Evolutionary conservation across 1,140 invertebrate genomes (phyloP).

Genomic region (Halictus rubicundus): DNA sequence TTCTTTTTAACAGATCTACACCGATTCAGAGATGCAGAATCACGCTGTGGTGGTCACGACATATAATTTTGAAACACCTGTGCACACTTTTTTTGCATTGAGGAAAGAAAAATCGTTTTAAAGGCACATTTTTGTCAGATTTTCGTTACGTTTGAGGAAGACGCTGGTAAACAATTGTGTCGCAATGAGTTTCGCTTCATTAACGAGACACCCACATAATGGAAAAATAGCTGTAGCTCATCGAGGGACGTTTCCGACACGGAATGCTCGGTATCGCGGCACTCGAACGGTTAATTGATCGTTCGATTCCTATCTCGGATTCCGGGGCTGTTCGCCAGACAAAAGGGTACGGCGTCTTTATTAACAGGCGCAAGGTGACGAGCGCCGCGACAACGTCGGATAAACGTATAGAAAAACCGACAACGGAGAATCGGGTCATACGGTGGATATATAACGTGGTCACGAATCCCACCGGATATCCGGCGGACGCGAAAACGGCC

Average conservation of each 20-base stretch:
- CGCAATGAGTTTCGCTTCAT: too few relatives aligned
- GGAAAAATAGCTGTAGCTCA: too few relatives aligned
- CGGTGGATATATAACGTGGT: neutral
- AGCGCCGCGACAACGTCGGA: neutral
- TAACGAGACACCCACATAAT: too few relatives aligned
- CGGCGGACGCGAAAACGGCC: neutral
- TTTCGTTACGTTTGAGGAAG: too few relatives aligned
- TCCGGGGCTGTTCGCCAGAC: slow-evolving; percentile 15
- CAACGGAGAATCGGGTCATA: slow-evolving; percentile 12
- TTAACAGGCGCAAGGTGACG: slow-evolving; percentile 23
- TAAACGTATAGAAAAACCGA: slow-evolving; percentile 14
- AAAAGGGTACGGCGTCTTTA: slow-evolving; percentile 11
- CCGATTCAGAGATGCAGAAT: too few relatives aligned
- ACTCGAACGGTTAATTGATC: slow-evolving; percentile 26
- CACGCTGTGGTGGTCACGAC: too few relatives aligned
- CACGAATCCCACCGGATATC: neutral
- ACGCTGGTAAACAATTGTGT: too few relatives aligned
- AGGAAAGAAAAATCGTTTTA: too few relatives aligned
- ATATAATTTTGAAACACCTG: too few relatives aligned
- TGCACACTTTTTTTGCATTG: too few relatives aligned
- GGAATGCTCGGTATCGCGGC: neutral
- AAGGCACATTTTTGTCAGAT: too few relatives aligned
- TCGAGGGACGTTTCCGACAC: neutral
- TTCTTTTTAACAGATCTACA: too few relatives aligned
- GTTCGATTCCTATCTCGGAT: slow-evolving; percentile 32